Conservation (phyloP, 2,113 vertebrate genomes). For the Brachionichthys hirsutus region DNA sequence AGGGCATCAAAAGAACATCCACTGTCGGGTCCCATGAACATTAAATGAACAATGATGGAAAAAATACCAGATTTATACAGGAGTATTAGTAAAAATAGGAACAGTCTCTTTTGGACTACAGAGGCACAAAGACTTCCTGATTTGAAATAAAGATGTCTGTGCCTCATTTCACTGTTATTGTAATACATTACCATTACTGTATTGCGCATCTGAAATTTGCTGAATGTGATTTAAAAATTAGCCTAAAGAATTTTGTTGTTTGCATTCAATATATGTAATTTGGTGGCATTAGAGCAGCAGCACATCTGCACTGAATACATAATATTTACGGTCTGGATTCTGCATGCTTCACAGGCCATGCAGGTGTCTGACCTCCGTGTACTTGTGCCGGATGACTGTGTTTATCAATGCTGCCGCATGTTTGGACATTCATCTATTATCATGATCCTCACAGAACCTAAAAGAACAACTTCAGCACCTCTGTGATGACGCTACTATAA, state of each 20-base stretch:
- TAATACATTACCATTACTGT: too few species aligned
- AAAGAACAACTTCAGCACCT: constrained; percentile 17
- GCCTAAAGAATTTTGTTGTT: not conserved
- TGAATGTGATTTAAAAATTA: not conserved
- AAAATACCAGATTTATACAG: too few species aligned
- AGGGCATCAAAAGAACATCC: not conserved
- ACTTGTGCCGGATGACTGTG: not conserved
- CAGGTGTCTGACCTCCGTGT: constrained; percentile 6
- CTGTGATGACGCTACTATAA: constrained; percentile 18
- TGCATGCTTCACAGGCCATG: not conserved
- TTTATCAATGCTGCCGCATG: not conserved
- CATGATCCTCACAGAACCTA: not conserved
- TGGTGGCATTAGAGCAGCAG: not conserved
- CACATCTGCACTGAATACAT: not conserved
- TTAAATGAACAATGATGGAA: not conserved
- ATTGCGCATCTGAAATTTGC: not conserved
- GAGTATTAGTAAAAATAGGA: too few species aligned
- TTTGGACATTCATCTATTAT: constrained; percentile 15
- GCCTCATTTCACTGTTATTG: too few species aligned
- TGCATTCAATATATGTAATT: not conserved
- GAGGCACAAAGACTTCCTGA: not conserved
- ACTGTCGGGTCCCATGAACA: constrained; percentile 6
- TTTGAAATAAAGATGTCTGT: not conserved
- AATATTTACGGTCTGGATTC: not conserved
- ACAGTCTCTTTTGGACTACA: too few species aligned